A percentile compares a stretch with the other conserved stretches of the same genome.
phyloP scores from a whole-genome alignment of 1,140 invertebrate species.

The Trichogramma pretiosum region DNA sequence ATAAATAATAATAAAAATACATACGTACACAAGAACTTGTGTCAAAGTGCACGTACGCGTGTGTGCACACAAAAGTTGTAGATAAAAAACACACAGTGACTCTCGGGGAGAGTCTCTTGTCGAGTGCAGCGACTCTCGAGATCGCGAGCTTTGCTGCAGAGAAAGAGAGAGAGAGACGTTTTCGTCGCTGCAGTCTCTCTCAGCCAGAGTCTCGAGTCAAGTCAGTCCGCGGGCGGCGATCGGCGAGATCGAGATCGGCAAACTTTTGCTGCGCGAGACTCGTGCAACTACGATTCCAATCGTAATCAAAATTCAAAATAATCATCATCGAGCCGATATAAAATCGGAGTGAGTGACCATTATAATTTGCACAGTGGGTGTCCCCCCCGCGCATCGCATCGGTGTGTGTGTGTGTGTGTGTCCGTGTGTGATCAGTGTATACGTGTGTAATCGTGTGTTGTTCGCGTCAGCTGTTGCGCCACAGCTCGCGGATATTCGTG shows the following conservation, averaged over 20 bases:
- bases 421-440: background rate
- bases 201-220: background rate
- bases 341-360: background rate
- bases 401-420: background rate
- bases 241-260: no score
- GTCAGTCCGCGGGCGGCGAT: background rate
- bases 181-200: background rate
- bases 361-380: background rate
- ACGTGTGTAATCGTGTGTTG: background rate
- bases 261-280: no score
- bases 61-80: no score
- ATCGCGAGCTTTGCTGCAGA: background rate
- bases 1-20: no score
- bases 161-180: background rate
- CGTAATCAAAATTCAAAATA: no score
- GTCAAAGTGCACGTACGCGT: no score
- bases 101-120: no score
- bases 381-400: background rate
- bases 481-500: background rate
- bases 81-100: no score
- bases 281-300: no score
- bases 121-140: background rate
- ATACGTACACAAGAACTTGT: no score
- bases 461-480: background rate
- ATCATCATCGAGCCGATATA: background rate